These are phyloP conservation scores for Tuberolachnus salignus DNA, from an alignment of 2,888 invertebrate species.

Conservation along the genomic window DNA sequence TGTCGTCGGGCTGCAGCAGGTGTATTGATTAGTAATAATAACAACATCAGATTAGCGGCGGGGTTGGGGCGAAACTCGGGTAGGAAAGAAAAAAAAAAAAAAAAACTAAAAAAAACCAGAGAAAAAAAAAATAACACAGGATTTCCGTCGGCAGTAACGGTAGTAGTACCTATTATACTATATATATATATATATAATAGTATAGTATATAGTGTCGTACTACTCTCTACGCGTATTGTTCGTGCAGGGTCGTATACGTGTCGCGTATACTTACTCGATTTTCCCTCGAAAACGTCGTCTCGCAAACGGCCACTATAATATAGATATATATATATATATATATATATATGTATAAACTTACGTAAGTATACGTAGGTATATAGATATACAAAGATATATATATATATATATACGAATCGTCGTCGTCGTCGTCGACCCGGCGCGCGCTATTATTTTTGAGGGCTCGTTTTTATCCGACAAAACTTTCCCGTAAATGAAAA, in stretches of 20 bases:
- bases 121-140: too few species aligned
- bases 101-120: too few species aligned
- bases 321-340: neutral
- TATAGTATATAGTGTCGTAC: neutral
- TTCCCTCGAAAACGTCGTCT: slow-evolving; percentile 8
- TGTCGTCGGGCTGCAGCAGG: neutral
- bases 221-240: neutral
- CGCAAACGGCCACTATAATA: slow-evolving; percentile 18
- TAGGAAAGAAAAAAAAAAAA: neutral
- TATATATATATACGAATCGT: neutral
- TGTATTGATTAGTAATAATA: slow-evolving; percentile 47
- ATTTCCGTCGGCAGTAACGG: neutral
- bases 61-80: too few species aligned
- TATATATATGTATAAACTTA: neutral
- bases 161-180: neutral
- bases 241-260: neutral
- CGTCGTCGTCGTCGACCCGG: slow-evolving; percentile 8
- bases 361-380: too few species aligned
- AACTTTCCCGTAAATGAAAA: slow-evolving; percentile 40
- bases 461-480: slow-evolving; percentile 23
- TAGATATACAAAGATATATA: neutral
- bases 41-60: slow-evolving; percentile 11
- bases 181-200: neutral
- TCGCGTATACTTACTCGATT: slow-evolving; percentile 1
- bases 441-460: slow-evolving; percentile 17